A percentile compares a stretch with the other conserved stretches of the same genome.
These are phyloP conservation scores for Diaphora mendica DNA, from an alignment of 2,888 invertebrate genomes.

Conservation along the genomic window DNA sequence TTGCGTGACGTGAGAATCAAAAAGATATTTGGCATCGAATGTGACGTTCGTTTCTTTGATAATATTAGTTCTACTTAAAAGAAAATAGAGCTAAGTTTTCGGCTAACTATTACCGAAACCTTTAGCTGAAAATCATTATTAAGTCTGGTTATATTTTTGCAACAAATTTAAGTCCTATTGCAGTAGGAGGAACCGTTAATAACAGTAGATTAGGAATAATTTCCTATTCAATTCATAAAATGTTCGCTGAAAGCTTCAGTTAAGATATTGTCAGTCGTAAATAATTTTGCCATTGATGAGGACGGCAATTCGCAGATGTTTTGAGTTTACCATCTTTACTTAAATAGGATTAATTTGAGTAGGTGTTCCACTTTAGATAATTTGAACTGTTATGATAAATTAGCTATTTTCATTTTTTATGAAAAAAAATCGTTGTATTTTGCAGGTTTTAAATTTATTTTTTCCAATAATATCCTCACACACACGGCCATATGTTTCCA, in stretches of 20 bases:
- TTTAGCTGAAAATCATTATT: background rate
- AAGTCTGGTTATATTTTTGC: too few species aligned
- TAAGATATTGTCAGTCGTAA: background rate
- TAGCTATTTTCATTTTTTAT: background rate
- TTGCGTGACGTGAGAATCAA: too few species aligned
- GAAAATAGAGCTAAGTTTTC: background rate
- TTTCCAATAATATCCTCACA: too few species aligned
- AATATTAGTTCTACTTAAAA: background rate
- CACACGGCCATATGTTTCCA: too few species aligned
- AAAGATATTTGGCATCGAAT: background rate
- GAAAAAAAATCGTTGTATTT: background rate
- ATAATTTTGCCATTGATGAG: background rate
- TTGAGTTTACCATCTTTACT: background rate
- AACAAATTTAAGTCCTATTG: background rate
- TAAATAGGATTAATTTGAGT: background rate
- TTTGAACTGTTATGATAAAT: background rate
- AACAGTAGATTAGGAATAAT: background rate
- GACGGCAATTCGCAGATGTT: background rate
- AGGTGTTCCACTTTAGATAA: background rate
- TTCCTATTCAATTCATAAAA: background rate
- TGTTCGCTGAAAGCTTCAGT: background rate
- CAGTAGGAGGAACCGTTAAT: background rate
- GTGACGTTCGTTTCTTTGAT: background rate
- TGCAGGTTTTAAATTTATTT: too few species aligned
- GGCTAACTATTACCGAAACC: background rate